Percentiles rank a stretch among this genome's conserved stretches.
Evolutionary conservation across 37 sponge, comb jelly and placozoan genomes (phyloP).

Genomic region (Agelas oroides): DNA sequence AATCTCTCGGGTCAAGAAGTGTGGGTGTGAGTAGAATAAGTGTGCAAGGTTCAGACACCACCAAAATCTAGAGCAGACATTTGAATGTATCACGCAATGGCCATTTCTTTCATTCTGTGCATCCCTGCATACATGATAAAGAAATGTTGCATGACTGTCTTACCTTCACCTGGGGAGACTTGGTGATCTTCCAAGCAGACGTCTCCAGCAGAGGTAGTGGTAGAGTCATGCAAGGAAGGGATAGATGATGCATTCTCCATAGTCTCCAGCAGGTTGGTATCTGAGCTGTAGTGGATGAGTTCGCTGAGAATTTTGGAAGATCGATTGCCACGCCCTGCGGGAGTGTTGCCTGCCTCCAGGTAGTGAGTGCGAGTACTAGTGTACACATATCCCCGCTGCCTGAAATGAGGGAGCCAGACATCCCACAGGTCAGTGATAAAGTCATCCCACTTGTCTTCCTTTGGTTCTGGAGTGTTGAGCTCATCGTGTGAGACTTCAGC

Average conservation of each 20-base stretch:
- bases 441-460: slow-evolving; percentile 46
- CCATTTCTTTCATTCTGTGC: too few species aligned
- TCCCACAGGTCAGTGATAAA: slow-evolving; percentile 57
- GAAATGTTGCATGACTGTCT: too few species aligned
- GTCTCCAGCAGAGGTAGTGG: neutral
- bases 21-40: too few species aligned
- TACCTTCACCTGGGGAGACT: too few species aligned
- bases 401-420: slow-evolving; percentile 27
- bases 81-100: too few species aligned
- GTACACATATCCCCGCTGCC: slow-evolving; percentile 17
- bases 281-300: slow-evolving; percentile 29
- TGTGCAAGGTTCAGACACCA: too few species aligned
- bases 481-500: neutral
- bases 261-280: slow-evolving; percentile 25
- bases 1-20: too few species aligned
- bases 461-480: slow-evolving; percentile 35
- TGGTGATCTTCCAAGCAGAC: too few species aligned
- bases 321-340: neutral
- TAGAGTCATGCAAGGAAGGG: neutral
- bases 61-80: too few species aligned
- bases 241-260: too few species aligned
- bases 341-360: too few species aligned
- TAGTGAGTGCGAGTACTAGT: neutral
- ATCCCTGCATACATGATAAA: too few species aligned
- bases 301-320: slow-evolving; percentile 33